Evolutionary conservation across 2,888 invertebrate genomes (phyloP), one percentile per base, ranked within the genome.

Genomic region (Orthosia gracilis): DNA sequence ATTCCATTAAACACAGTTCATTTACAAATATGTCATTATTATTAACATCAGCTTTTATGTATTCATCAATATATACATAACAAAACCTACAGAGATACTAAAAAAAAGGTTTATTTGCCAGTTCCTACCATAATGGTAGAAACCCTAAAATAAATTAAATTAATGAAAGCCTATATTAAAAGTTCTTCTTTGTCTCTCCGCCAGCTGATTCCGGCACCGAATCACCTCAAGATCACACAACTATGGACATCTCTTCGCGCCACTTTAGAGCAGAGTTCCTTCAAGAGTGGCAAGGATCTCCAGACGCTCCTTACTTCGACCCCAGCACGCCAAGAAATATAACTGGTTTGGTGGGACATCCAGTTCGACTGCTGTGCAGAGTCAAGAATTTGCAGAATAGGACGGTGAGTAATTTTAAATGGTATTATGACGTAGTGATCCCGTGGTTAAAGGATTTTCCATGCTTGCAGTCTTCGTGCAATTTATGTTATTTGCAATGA

Each of bases 381-480:
- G 98, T 98, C 82, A 98, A 98, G 94, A 98, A 98, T 94, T 96
- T 98, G 79, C 98, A 98, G 88, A 98, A 98, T 94, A 97, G 98
- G 94, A 98, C 98, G 94, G 98, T 98, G 92, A 98, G 98, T 96
- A 62, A 26, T 74, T 50, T n/a, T 0, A 31, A 26, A 18, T 50
- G 17, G 18, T 13, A 45, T 2, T 21, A 4, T 17, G 4, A 18
- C 0, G 2, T 15, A 50, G 21, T 18, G 2, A 7, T 17, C 15
- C 2, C n/a, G 12, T 21, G 23, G 1, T 18, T 11, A 52, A 9
- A 12, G 9, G 9, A 9, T 26, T 40, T 40, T 40, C 31, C 31
- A 31, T 31, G 7, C 40, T 9, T 9, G 40, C 40, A 40, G 40
- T 40, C 7, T 40, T 40, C 40, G 40, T 9, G 40, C 40, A 40